Evolutionary conservation across 2,888 invertebrate genomes (phyloP).

Genomic region (Thecophora atra): DNA sequence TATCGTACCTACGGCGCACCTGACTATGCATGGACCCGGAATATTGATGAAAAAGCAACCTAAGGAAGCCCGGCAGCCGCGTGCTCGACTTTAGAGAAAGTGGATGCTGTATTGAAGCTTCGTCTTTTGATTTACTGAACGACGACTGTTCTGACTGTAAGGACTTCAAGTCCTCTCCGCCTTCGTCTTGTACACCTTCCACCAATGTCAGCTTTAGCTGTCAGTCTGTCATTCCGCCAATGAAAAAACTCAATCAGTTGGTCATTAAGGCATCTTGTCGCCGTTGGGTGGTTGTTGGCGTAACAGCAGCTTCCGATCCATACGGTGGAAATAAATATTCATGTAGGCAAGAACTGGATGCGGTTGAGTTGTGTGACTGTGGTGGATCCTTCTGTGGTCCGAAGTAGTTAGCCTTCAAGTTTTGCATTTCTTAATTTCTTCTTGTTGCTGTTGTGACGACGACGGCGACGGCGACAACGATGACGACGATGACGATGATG

Average conservation of each 20-base stretch:
- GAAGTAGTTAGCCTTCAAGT: constrained; percentile 32
- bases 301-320: constrained; percentile 5
- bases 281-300: constrained; percentile 20
- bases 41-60: no score
- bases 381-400: neutral
- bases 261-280: neutral
- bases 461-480: neutral
- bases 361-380: neutral
- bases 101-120: no score
- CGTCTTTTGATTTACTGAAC: no score
- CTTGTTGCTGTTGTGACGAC: constrained; percentile 7
- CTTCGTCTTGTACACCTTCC: neutral
- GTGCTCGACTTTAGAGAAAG: no score
- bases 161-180: neutral
- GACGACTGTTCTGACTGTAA: no score
- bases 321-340: neutral
- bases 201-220: neutral
- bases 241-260: constrained; percentile 33
- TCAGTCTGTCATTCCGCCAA: constrained; percentile 18
- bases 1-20: no score
- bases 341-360: neutral
- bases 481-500: neutral
- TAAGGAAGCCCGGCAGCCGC: no score
- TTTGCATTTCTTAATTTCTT: constrained; percentile 19
- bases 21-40: no score